Base-by-base conservation (phyloP, 2,888 invertebrate species). In the Hirtodrosophila trivittata region DNA sequence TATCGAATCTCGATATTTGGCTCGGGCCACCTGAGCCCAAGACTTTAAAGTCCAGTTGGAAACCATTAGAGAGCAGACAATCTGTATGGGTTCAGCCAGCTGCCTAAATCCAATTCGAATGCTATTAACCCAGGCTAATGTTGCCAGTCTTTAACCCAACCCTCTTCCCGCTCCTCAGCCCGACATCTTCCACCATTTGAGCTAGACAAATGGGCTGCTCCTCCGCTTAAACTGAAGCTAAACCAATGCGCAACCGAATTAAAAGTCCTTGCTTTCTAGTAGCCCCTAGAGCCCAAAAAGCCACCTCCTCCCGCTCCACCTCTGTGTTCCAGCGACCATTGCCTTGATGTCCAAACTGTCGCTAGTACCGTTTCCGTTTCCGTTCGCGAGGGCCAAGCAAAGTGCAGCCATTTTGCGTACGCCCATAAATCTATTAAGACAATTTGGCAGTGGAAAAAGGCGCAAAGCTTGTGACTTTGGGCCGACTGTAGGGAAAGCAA, bases 381-480 rank as follows among this genome's bases (percentile, higher is more conserved):
- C 69, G 57, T 41, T 35, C 32, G 59, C 55, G 52, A 39, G 57
- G 16, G 13, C 46, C 41, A 51, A 50, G 70, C 75, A 78, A 84
- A 80, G 87, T 80, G 80, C 85, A 80, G 85, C 82, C 85, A 86
- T 85, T 86, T 80, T 86, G 86, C 83, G 82, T 86, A 74, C 82
- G 67, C 60, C 87, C 87, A 81, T 81, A 84, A 81, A 81, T 86
- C 80, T 85, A 81, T 81, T 81, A 81, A 82, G 87, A 86, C 87
- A 81, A 81, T 81, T 81, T 81, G 87, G 87, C 86, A 84, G 49
- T 62, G 73, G 39, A 42, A 60, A 60, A 42, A n/a, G 57, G 47
- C 50, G 50, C 60, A 70, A 64, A 65, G 38, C 70, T 74, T 62
- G 69, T 52, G 70, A 69, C 57, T 57, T 64, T 75, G 66, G 64